These are phyloP conservation scores for Eira barbara DNA, from an alignment of 2,113 vertebrate species.

Conservation along the genomic window DNA sequence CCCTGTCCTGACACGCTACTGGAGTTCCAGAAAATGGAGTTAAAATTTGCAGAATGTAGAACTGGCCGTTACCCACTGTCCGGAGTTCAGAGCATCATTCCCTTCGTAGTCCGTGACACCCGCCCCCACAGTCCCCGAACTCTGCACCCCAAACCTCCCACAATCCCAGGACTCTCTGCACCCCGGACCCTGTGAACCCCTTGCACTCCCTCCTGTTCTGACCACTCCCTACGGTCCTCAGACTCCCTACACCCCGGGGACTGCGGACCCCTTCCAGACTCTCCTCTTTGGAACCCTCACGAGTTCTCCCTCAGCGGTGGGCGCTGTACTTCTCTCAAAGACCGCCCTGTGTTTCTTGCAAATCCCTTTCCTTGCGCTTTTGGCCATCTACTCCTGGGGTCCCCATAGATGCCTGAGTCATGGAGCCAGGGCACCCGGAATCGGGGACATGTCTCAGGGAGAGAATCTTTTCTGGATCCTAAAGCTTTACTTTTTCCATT, in stretches of 20 bases:
- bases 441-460: too few species aligned
- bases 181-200: too few species aligned
- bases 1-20: background rate
- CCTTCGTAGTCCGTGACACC: accelerated
- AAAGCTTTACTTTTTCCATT: background rate
- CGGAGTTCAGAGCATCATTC: background rate
- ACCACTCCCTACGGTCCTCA: too few species aligned
- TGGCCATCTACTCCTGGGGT: background rate
- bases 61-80: background rate
- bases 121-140: accelerated
- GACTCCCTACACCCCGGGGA: background rate
- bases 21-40: background rate
- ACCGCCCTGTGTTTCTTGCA: background rate
- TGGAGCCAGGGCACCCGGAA: accelerated
- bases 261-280: background rate
- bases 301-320: background rate
- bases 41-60: background rate
- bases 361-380: background rate
- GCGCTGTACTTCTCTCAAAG: background rate
- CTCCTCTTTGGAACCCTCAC: background rate
- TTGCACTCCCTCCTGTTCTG: too few species aligned
- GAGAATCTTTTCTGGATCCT: background rate
- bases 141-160: too few species aligned
- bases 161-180: too few species aligned
- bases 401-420: background rate